Percentiles rank a stretch among this genome's conserved stretches.
phyloP scores from a whole-genome alignment of 2,888 invertebrate genomes.

The Acrobasis repandana region DNA sequence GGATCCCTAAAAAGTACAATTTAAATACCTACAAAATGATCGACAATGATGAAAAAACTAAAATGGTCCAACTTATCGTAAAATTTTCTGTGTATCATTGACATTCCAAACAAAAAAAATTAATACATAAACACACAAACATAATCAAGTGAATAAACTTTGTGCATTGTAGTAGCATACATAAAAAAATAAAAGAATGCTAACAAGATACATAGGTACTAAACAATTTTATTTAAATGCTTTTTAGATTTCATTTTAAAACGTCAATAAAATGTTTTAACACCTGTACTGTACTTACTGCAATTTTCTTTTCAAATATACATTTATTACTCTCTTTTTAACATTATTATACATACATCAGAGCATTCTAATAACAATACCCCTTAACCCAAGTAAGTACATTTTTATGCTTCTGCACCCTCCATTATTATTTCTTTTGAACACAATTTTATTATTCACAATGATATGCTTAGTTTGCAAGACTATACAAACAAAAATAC shows the following conservation, averaged over 20 bases:
- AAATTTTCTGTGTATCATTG: too few relatives aligned
- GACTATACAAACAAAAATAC: not conserved
- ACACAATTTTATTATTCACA: constrained; percentile 18
- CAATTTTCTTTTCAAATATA: not conserved
- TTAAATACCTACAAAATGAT: too few relatives aligned
- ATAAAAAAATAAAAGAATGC: too few relatives aligned
- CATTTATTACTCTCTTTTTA: not conserved
- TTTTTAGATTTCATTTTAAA: not conserved
- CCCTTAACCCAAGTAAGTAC: constrained; percentile 19
- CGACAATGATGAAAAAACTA: too few relatives aligned
- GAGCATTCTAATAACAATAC: constrained; percentile 8
- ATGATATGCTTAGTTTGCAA: constrained; percentile 12
- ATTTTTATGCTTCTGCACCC: constrained; percentile 37
- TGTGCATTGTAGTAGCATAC: too few relatives aligned
- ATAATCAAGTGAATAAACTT: too few relatives aligned
- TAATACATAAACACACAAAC: too few relatives aligned
- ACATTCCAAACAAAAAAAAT: too few relatives aligned
- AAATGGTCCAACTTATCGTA: too few relatives aligned
- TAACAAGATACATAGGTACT: too few relatives aligned
- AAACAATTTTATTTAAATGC: not conserved
- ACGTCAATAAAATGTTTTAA: not conserved
- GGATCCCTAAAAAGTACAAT: too few relatives aligned
- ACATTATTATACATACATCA: constrained; percentile 5
- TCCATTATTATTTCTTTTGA: not conserved
- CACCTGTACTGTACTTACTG: not conserved